Evolutionary conservation across 1,140 invertebrate genomes (phyloP).

Genomic region (Bombus balteatus): DNA sequence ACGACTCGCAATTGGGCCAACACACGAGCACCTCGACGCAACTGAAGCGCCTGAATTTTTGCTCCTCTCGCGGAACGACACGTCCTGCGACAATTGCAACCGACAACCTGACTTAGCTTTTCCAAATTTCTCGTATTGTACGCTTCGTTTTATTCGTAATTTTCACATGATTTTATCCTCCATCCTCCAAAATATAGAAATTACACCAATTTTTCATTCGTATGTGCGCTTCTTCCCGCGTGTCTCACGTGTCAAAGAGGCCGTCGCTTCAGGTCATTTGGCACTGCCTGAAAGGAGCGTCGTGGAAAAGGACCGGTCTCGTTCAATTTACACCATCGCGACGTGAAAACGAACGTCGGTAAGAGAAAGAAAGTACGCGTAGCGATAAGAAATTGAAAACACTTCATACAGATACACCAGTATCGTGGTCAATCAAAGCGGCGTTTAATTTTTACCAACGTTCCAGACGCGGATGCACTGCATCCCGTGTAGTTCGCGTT

Average conservation of each 20-base stretch:
- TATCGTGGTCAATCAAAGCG: not conserved
- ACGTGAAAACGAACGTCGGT: not conserved
- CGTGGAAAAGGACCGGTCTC: not conserved
- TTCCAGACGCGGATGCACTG: too few relatives aligned
- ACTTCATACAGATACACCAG: too few relatives aligned
- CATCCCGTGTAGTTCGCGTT: not conserved
- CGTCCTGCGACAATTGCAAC: too few relatives aligned
- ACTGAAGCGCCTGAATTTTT: not conserved
- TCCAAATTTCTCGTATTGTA: not conserved
- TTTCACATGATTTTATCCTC: too few relatives aligned
- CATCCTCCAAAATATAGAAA: too few relatives aligned
- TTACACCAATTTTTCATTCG: not conserved
- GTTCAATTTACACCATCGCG: not conserved
- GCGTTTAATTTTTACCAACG: not conserved
- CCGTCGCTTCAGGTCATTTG: not conserved
- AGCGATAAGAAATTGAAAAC: not conserved
- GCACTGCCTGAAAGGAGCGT: not conserved
- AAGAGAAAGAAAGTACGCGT: not conserved
- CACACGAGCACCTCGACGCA: not conserved
- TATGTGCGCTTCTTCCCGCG: too few relatives aligned
- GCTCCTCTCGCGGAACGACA: too few relatives aligned
- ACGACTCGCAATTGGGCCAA: constrained; percentile 40
- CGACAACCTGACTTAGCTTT: not conserved
- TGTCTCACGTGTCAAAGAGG: not conserved
- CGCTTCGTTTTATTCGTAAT: not conserved